Percentiles rank a stretch among this genome's conserved stretches.
These are phyloP conservation scores for Sebastes goodei DNA, from an alignment of 2,797 vertebrate genomes.

Conservation along the genomic window DNA sequence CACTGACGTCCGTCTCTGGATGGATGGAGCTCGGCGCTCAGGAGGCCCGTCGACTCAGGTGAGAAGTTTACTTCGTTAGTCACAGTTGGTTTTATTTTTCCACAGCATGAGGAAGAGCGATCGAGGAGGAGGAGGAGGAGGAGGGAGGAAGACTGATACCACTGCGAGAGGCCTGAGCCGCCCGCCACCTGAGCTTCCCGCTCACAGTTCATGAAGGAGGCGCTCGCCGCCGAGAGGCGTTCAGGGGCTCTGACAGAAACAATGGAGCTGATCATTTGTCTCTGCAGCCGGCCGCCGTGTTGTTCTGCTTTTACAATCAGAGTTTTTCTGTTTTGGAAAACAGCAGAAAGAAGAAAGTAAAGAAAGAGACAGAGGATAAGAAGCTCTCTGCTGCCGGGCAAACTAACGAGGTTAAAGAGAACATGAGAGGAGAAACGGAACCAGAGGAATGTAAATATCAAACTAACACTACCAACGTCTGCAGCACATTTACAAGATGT, in stretches of 20 bases:
- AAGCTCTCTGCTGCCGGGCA: neutral
- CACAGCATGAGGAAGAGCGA: conserved; percentile 8
- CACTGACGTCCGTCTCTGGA: conserved; percentile 36
- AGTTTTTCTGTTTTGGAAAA: neutral
- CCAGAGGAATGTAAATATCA: too few species aligned
- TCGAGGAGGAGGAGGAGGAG: neutral
- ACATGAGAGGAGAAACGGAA: too few species aligned
- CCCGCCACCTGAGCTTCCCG: conserved; percentile 13
- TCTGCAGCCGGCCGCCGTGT: neutral
- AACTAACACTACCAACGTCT: too few species aligned
- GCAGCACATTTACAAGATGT: too few species aligned
- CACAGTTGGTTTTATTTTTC: conserved; percentile 43
- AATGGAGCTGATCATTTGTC: neutral
- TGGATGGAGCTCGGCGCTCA: conserved; percentile 46
- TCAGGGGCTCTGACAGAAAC: conserved; percentile 1
- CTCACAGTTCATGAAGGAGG: conserved; percentile 17
- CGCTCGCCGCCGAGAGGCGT: neutral
- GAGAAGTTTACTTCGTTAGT: conserved; percentile 64
- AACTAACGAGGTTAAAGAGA: too few species aligned
- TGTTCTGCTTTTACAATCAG: neutral
- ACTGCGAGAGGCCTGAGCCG: neutral
- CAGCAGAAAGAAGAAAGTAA: neutral
- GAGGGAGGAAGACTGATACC: neutral
- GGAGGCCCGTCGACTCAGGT: conserved; percentile 40
- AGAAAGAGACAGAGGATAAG: neutral